phyloP scores from a whole-genome alignment of 2,888 invertebrate genomes.

The Phorcus lineatus region DNA sequence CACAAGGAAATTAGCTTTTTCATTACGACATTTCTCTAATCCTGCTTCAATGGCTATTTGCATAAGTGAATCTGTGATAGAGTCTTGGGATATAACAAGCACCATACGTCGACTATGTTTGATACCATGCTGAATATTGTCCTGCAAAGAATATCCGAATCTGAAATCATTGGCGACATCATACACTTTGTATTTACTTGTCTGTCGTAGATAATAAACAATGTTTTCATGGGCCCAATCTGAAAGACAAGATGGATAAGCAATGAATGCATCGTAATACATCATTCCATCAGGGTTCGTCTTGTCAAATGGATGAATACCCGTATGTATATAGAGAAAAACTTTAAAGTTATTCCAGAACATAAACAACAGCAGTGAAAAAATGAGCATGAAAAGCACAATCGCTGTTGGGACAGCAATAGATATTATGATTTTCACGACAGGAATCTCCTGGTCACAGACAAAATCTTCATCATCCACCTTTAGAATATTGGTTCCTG shows the following conservation, averaged over 20 bases:
- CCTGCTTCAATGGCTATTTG: not conserved
- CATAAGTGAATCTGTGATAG: not conserved
- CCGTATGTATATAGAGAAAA: conserved; percentile 31
- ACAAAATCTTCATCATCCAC: conserved; percentile 31
- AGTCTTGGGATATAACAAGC: not conserved
- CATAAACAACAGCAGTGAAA: conserved; percentile 4
- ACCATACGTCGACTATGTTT: not conserved
- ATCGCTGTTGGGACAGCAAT: not conserved
- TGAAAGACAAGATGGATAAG: not conserved
- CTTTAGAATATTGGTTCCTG: conserved; percentile 1
- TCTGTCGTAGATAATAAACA: not conserved
- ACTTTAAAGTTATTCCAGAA: conserved; percentile 27
- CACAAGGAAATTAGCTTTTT: conserved; percentile 6
- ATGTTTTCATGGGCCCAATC: conserved; percentile 5
- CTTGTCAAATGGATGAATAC: conserved; percentile 34
- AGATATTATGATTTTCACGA: conserved; percentile 1
- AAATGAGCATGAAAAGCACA: conserved; percentile 18
- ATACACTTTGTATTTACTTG: not conserved
- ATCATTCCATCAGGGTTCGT: not conserved
- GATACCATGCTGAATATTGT: not conserved
- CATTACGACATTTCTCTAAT: not conserved
- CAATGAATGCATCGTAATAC: conserved; percentile 8
- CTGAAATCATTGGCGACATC: not conserved
- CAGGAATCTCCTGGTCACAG: conserved; percentile 21
- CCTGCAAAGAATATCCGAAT: not conserved